Evolutionary conservation across 2,113 vertebrate genomes (phyloP), one percentile per base, ranked within the genome.

Genomic region (Xerus inauris): DNA sequence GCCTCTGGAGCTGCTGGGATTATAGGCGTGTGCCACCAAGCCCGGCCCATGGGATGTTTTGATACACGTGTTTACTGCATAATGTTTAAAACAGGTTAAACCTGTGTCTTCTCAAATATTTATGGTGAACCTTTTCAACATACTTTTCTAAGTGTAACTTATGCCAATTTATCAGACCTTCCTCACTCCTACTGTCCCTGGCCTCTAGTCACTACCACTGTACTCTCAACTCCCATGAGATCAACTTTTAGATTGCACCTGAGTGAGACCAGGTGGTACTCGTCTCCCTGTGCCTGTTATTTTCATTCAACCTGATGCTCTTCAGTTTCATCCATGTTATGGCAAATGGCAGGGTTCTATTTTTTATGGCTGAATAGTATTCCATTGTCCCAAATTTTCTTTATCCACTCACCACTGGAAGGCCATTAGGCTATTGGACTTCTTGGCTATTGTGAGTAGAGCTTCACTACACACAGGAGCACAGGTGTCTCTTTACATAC

Each of bases 401-500:
- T 81, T 20, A 49, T 14, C 30, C 40, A 26, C 14, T n/a, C 19
- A 35, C 35, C 62, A 26, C 10, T 57, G 26, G 19, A 16, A 35
- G 30, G 62, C n/a, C 12, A 3, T 3, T 30, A 7, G 1, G 8
- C 10, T 20, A 4, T 5, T 13, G 42, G 9, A 5, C 0, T 42
- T 16, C n/a, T 45, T 20, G 26, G 16, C 12, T 22, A 1, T n/a
- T 17, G 12, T 14, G 6, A 62, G 22, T 42, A 26, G 3, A 8
- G 64, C 64, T n/a, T 1, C 45, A 26, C 11, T 69, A 6, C 67
- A n/a, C 20, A 16, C 6, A 8, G 11, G 45, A 35, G 24, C 49
- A 32, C 11, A 14, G 32, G 20, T 14, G 3, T 85, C 11, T 2
- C 64, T 49, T 30, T 17, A n/a, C 11, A 9, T 26, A n/a, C 11